phyloP scores from a whole-genome alignment of 2,113 vertebrate species.

The Alligator sinensis region DNA sequence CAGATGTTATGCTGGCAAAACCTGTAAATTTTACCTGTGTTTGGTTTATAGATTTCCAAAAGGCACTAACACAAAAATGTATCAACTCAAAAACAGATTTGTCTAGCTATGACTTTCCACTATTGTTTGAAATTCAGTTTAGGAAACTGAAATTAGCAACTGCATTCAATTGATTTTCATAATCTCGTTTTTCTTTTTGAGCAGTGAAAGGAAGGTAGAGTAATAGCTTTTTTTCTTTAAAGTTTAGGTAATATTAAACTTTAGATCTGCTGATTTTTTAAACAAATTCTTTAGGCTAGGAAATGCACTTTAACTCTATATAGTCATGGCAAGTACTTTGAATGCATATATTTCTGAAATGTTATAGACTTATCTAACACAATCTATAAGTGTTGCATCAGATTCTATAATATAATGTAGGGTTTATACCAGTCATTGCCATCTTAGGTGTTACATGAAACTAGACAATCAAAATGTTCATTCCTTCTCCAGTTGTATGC shows the following conservation, averaged over 20 bases:
- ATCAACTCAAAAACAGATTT: not conserved
- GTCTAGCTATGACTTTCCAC: not conserved
- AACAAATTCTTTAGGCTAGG: not conserved
- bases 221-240: not conserved
- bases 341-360: slow-evolving; percentile 39
- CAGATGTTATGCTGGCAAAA: not conserved
- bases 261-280: not conserved
- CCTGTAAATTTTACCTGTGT: not conserved
- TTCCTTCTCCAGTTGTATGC: not conserved
- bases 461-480: not conserved
- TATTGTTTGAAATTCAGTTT: slow-evolving; percentile 4
- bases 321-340: not conserved
- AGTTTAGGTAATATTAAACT: not conserved
- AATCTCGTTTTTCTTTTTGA: not conserved
- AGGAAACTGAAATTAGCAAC: not conserved
- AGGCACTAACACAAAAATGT: not conserved
- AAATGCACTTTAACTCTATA: not conserved
- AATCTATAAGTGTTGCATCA: slow-evolving; percentile 47
- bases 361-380: slow-evolving; percentile 58
- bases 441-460: not conserved
- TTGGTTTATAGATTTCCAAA: not conserved
- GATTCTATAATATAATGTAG: slow-evolving; percentile 57
- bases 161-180: not conserved
- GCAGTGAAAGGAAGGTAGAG: not conserved
- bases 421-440: slow-evolving; percentile 23